Evolutionary conservation across 2,113 vertebrate species (phyloP), one percentile per base, ranked within the genome.

Genomic region (Gorsachius goisagi): DNA sequence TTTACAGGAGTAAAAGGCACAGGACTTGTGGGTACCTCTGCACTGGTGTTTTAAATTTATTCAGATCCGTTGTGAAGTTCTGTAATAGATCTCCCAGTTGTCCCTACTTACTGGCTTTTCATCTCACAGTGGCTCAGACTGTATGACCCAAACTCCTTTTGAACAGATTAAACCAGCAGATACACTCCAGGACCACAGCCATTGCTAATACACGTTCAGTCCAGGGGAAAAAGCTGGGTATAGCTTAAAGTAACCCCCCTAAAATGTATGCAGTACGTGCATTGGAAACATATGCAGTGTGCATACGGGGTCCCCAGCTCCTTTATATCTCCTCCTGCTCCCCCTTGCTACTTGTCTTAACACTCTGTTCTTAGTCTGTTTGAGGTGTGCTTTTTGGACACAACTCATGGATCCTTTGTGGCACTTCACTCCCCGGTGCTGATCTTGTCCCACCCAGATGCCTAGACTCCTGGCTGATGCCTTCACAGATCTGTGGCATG

Each of bases 191-290:
- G 9, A 18, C n/a, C 37, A 20, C 41, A 63, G 10, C 15, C 33
- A 33, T 5, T 35, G 20, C 8, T 87, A 22, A 72, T 33, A 22
- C 14, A 4, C 14, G 22, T 35, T 30, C 28, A 68, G 15, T 35
- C 44, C 60, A 64, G 24, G 28, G 27, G 7, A 24, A 10, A 6
- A 58, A 35, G 11, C 21, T 52, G 55, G n/a, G 33, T 83, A 8
- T 11, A 17, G 7, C 28, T 39, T 62, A 47, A 50, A 78, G 20
- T 44, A 47, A 77, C 6, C 27, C 32, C 37, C 24, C 39, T 22
- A 41, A 50, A 68, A 58, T 0, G 0, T 18, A 27, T 8, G 13
- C 18, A 55, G 0, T 7, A 9, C 32, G 16, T 15, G 45, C 20
- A 17, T 9, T 76, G 47, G 71, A n/a, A 90, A 53, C 26, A 19